Percentiles rank a stretch among this genome's conserved stretches.
Conservation (phyloP, 2,888 invertebrate genomes). For the Clanis bilineata region DNA sequence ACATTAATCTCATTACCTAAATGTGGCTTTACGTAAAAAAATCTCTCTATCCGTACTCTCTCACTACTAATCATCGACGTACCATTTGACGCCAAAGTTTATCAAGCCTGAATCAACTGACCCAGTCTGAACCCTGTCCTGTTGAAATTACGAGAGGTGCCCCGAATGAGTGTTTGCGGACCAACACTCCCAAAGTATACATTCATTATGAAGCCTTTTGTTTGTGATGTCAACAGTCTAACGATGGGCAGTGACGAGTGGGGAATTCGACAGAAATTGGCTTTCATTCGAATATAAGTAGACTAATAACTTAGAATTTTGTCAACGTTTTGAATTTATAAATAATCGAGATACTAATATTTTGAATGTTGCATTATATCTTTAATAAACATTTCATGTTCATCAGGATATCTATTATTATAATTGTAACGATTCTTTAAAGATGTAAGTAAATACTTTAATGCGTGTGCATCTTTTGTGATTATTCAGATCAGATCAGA, state of each 20-base stretch:
- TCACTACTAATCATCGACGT: not conserved
- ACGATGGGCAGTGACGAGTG: conserved; percentile 8
- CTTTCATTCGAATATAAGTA: no score
- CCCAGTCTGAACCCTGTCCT: not conserved
- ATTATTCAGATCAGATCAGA: no score
- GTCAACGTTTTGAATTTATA: not conserved
- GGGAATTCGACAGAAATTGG: conserved; percentile 4
- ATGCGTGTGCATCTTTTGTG: no score
- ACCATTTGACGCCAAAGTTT: not conserved
- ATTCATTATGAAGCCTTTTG: conserved; percentile 17
- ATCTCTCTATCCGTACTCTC: no score
- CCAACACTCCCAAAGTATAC: conserved; percentile 24
- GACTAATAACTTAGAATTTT: not conserved
- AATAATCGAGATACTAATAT: no score
- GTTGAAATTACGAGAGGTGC: conserved; percentile 17
- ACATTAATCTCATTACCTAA: no score
- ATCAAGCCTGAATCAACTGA: not conserved
- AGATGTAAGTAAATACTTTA: no score
- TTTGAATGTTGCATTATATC: no score
- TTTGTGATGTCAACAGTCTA: conserved; percentile 19
- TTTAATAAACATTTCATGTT: no score
- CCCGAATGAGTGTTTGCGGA: conserved; percentile 33
- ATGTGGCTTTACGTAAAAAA: no score
- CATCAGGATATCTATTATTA: no score
- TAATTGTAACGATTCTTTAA: no score